Evolutionary conservation across 1,140 invertebrate genomes (phyloP).

Genomic region (Ctenoplectra terminalis): DNA sequence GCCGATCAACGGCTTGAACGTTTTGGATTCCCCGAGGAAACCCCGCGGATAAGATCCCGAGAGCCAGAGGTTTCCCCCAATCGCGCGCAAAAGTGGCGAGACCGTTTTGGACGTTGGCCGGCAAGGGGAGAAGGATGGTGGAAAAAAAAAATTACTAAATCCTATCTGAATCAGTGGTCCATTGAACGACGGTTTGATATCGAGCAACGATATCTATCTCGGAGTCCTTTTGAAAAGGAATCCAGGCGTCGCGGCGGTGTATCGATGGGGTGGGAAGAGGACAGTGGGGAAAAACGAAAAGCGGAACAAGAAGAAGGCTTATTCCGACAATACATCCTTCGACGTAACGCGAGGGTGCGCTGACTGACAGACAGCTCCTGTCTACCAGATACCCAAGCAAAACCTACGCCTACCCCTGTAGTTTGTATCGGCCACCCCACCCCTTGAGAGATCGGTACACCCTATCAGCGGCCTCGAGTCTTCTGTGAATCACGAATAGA

Average conservation of each 20-base stretch:
- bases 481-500: slow-evolving; percentile 21
- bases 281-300: background rate
- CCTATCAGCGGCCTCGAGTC: background rate
- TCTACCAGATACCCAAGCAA: slow-evolving; percentile 73
- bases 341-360: slow-evolving; percentile 57
- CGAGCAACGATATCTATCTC: slow-evolving; percentile 67
- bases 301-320: slow-evolving; percentile 67
- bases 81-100: slow-evolving; percentile 14
- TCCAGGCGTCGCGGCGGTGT: slow-evolving; percentile 53
- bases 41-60: slow-evolving; percentile 53
- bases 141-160: slow-evolving; percentile 74
- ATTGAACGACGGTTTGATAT: slow-evolving; percentile 76
- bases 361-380: slow-evolving; percentile 75
- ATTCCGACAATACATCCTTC: slow-evolving; percentile 77
- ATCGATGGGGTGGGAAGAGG: background rate
- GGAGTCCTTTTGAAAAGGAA: slow-evolving; percentile 68
- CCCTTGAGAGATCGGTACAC: slow-evolving; percentile 21
- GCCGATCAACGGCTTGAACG: slow-evolving; percentile 59
- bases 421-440: slow-evolving; percentile 52
- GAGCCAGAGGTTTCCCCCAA: slow-evolving; percentile 37
- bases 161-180: slow-evolving; percentile 71
- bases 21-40: slow-evolving; percentile 57
- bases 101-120: slow-evolving; percentile 43
- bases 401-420: slow-evolving; percentile 55
- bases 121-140: slow-evolving; percentile 3